Evolutionary conservation across 2,888 invertebrate genomes (phyloP).

Genomic region (Cheilosia urbana): DNA sequence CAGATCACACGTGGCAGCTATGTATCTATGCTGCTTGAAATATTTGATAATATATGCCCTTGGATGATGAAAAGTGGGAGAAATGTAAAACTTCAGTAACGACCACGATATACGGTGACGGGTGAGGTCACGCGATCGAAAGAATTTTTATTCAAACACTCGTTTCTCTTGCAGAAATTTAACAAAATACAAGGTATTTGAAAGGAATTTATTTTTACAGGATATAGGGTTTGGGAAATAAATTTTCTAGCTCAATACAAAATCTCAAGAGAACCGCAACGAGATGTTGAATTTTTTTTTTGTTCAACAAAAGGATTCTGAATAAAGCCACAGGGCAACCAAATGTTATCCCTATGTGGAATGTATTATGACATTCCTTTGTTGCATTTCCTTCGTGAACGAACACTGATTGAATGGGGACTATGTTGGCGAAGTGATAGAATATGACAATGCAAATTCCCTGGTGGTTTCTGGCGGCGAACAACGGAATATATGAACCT

Average conservation of each 20-base stretch:
- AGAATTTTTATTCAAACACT: slow-evolving; percentile 4
- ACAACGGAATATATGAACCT: slow-evolving; percentile 19
- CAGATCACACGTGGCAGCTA: neutral
- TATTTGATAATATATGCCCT: neutral
- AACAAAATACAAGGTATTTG: slow-evolving; percentile 5
- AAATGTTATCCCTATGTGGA: slow-evolving; percentile 25
- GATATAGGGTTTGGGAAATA: neutral
- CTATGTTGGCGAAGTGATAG: slow-evolving; percentile 31
- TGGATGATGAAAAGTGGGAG: neutral
- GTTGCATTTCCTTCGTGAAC: slow-evolving; percentile 26
- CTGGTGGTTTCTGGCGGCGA: slow-evolving; percentile 24
- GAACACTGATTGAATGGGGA: slow-evolving; percentile 59
- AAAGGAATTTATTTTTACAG: neutral
- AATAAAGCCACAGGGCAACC: slow-evolving; percentile 7
- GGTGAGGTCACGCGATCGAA: neutral
- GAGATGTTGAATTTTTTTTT: slow-evolving; percentile 8
- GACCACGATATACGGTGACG: slow-evolving; percentile 23
- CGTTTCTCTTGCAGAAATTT: slow-evolving; percentile 1
- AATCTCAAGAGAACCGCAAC: slow-evolving; percentile 9
- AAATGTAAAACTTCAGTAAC: slow-evolving; percentile 28
- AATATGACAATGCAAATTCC: slow-evolving; percentile 47
- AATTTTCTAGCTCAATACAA: neutral
- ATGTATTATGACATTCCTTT: slow-evolving; percentile 36
- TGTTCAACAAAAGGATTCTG: slow-evolving; percentile 5
- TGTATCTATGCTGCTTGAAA: neutral